A percentile compares a stretch with the other conserved stretches of the same genome.
Conservation (phyloP, 1,140 invertebrate species). For the Olivierus martensii region DNA sequence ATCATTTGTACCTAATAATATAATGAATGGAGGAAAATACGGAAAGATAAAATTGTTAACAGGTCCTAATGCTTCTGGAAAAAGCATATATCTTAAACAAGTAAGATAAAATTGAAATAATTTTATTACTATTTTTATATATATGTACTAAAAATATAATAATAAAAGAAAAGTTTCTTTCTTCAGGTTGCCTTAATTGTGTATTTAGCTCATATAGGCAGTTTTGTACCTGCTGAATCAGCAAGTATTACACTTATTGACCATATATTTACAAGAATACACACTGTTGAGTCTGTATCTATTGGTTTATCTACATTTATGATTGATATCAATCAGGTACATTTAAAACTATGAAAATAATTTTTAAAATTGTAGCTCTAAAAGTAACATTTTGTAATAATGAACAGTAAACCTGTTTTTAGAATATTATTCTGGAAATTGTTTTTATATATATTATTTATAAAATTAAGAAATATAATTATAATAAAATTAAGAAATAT, state of each 20-base stretch:
- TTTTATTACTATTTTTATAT: too few species aligned
- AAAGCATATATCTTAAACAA: slow-evolving; percentile 82
- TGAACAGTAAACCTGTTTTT: too few species aligned
- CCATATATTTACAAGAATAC: slow-evolving; percentile 58
- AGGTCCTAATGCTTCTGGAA: slow-evolving; percentile 81
- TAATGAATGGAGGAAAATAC: slow-evolving; percentile 35
- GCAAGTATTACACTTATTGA: slow-evolving; percentile 54
- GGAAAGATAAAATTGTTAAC: slow-evolving; percentile 60
- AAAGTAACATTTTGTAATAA: too few species aligned
- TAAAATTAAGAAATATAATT: too few species aligned
- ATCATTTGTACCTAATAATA: slow-evolving; percentile 59
- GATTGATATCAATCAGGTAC: slow-evolving; percentile 68
- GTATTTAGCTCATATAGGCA: slow-evolving; percentile 76
- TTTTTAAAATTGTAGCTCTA: too few species aligned
- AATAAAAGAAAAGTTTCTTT: slow-evolving; percentile 12
- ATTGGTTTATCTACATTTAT: slow-evolving; percentile 70
- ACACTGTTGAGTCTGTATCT: slow-evolving; percentile 55
- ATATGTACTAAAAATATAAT: neutral
- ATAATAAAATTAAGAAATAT: too few species aligned
- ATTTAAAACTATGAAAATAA: too few species aligned
- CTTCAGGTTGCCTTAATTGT: slow-evolving; percentile 53
- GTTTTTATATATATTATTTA: too few species aligned
- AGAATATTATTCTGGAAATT: too few species aligned
- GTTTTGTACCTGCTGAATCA: slow-evolving; percentile 65
- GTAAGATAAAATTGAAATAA: slow-evolving; percentile 27